Percentiles rank a stretch among this genome's conserved stretches.
Conservation (phyloP, 2,888 invertebrate genomes). For the Macropis europaea region DNA sequence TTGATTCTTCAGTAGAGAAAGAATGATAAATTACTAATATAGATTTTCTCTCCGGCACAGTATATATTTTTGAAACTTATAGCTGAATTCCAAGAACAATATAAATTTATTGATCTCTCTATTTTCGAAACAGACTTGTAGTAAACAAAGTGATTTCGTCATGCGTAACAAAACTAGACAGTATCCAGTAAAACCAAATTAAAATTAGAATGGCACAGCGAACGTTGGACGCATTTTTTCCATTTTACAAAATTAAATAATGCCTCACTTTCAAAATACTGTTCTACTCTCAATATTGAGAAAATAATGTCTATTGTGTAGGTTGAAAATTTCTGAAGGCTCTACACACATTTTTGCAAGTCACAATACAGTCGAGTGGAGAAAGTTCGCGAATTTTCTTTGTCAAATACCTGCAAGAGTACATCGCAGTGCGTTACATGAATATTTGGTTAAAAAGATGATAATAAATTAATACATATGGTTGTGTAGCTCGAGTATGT, state of each 20-base stretch:
- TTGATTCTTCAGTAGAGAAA: neutral
- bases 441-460: conserved; percentile 46
- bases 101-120: neutral
- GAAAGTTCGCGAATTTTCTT: conserved; percentile 39
- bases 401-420: conserved; percentile 19
- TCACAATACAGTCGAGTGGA: conserved; percentile 1
- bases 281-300: conserved; percentile 11
- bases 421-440: conserved; percentile 37
- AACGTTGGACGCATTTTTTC: neutral
- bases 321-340: conserved; percentile 29
- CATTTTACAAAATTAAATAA: neutral
- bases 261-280: neutral
- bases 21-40: conserved; percentile 34
- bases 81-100: conserved; percentile 17
- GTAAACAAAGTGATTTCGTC: neutral
- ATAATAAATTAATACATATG: conserved; percentile 49
- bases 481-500: conserved; percentile 39
- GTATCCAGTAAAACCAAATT: conserved; percentile 16
- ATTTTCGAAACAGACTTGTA: neutral
- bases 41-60: neutral
- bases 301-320: conserved; percentile 8
- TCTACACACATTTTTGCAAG: conserved; percentile 37
- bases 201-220: conserved; percentile 34
- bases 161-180: conserved; percentile 2
- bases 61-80: neutral